Base-by-base conservation (phyloP, 2,113 vertebrate genomes). In the Microcebus lehilahytsara region DNA sequence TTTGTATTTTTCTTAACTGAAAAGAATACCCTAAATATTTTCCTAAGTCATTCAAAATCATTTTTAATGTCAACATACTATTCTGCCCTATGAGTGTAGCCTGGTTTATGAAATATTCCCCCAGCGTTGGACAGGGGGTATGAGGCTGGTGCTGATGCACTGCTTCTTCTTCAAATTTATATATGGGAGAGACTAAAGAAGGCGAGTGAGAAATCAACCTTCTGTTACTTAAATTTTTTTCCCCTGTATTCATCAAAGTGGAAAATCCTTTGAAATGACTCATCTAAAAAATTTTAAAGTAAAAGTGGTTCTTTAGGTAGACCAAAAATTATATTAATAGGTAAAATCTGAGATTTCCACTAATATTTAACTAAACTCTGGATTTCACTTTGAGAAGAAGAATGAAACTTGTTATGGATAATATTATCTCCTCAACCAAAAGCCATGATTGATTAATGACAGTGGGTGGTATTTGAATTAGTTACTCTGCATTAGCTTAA, bases 401-500 rank as follows among this genome's bases (percentile, higher is more conserved):
- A 84, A 95, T 81, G 58, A 83, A 90, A 86, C 58, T 93, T 66
- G 40, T 67, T 92, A 84, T 72, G 67, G 34, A 74, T 74, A 84
- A 22, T 83, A 89, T 95, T 95, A 93, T 94, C 91, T 97, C 25
- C 69, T 94, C 91, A 92, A 66, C 9, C 37, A 42, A 88, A 94
- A 81, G n/a, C 2, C 19, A 40, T 91, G 60, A 93, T 84, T 93
- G 95, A 97, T 88, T 93, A 92, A 96, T 95, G 89, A 17, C 32
- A 30, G 25, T 89, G 77, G 89, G 67, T 49, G 58, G 56, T 93
- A 5, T 94, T 90, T 91, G n/a, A 87, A 93, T 97, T 85, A 91
- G 46, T 79, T 94, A 69, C 14, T 95, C 22, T 89, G 87, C 58
- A 93, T 97, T 96, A 88, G 89, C 42, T 96, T 96, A 78, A 95